phyloP scores from a whole-genome alignment of 2,113 vertebrate genomes.

The Muntiacus reevesi region DNA sequence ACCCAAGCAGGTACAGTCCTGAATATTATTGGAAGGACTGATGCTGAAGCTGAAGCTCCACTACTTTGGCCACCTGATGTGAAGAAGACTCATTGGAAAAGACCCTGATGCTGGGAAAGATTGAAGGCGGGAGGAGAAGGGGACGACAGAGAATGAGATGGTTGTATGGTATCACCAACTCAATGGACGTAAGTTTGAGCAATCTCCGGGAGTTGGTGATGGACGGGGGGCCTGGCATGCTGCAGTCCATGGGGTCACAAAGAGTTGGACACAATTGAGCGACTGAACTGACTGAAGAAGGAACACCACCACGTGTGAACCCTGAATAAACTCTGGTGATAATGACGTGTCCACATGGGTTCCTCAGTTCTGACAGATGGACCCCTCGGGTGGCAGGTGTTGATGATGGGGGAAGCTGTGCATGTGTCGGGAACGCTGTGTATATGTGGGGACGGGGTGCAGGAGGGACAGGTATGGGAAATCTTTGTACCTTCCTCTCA shows the following conservation, averaged over 20 bases:
- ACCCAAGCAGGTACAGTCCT: neutral
- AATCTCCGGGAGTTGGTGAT: neutral
- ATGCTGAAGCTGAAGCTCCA: neutral
- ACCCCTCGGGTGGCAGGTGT: accelerated
- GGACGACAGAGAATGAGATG: accelerated
- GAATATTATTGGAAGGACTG: neutral
- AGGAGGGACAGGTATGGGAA: neutral
- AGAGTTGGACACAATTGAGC: neutral
- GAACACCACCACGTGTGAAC: neutral
- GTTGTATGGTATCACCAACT: neutral
- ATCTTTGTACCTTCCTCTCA: neutral
- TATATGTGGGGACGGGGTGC: accelerated
- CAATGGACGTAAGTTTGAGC: neutral
- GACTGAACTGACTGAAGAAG: neutral
- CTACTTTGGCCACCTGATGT: neutral
- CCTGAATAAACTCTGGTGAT: neutral
- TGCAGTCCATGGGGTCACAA: neutral
- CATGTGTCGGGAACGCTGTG: accelerated
- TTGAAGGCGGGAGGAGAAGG: accelerated
- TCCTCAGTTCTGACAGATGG: neutral
- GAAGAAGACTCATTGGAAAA: neutral
- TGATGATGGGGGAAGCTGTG: neutral
- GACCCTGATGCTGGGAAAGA: neutral
- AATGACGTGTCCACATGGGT: neutral
- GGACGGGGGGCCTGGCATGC: neutral